phyloP scores from a whole-genome alignment of 2,113 vertebrate genomes.

The Pomatostomus ruficeps region DNA sequence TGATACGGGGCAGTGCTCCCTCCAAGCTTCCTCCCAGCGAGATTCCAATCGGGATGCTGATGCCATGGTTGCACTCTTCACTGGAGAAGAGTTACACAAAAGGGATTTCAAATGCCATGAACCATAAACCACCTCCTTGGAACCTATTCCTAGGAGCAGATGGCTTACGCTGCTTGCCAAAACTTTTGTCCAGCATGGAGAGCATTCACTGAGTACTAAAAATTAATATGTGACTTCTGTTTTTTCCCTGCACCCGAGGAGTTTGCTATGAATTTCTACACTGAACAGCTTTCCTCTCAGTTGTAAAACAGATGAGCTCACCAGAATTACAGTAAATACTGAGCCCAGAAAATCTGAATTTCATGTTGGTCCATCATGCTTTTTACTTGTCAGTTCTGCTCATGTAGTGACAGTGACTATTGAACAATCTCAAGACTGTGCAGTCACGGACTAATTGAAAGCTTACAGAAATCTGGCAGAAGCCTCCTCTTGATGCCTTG shows the following conservation, averaged over 20 bases:
- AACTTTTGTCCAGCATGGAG: not conserved
- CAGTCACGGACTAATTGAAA: not conserved
- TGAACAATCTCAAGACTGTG: not conserved
- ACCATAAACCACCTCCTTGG: not conserved
- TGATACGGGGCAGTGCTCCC: not conserved
- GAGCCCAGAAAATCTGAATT: not conserved
- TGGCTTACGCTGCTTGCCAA: not conserved
- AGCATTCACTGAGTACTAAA: not conserved
- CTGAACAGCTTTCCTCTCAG: not conserved
- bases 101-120: not conserved
- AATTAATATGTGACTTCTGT: not conserved
- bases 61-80: not conserved
- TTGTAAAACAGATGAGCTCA: not conserved
- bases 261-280: not conserved
- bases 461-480: not conserved
- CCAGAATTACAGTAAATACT: not conserved
- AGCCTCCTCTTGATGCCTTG: not conserved
- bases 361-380: not conserved
- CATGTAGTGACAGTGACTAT: not conserved
- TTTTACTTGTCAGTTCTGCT: not conserved
- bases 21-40: not conserved
- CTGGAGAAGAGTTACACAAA: not conserved
- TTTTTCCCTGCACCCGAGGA: not conserved
- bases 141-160: not conserved
- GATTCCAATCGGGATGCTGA: not conserved